phyloP scores from a whole-genome alignment of 2,888 invertebrate species.

The Drosophila nigricruria region DNA sequence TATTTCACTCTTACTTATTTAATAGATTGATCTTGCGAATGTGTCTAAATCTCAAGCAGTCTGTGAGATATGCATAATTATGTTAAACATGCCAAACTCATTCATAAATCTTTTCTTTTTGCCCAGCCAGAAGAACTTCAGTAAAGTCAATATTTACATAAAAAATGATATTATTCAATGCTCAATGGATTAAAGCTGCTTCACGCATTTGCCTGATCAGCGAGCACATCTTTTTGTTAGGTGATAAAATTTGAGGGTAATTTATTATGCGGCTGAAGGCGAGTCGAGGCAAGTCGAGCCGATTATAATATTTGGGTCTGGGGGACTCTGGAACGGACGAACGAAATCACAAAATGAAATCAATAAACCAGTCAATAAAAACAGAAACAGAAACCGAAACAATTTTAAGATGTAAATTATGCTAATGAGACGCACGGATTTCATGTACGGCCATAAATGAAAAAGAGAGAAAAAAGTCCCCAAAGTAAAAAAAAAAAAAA shows the following conservation, averaged over 20 bases:
- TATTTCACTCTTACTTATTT: constrained; percentile 22
- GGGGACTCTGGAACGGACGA: constrained; percentile 45
- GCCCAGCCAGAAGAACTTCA: constrained; percentile 21
- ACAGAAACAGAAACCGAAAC: constrained; percentile 71
- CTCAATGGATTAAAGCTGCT: constrained; percentile 51
- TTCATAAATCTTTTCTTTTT: constrained; percentile 66
- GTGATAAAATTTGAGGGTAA: constrained; percentile 74
- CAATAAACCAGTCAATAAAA: constrained; percentile 79
- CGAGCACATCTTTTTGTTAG: constrained; percentile 56
- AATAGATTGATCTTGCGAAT: constrained; percentile 48
- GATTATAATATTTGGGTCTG: constrained; percentile 16
- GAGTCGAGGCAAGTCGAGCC: constrained; percentile 7
- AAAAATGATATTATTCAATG: constrained; percentile 58
- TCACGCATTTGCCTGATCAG: constrained; percentile 63
- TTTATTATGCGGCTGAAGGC: constrained; percentile 58
- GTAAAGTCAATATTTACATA: constrained; percentile 56
- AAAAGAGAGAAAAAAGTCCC: constrained; percentile 6
- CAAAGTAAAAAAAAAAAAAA: constrained; percentile 5
- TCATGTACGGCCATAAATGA: constrained; percentile 47
- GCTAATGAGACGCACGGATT: constrained; percentile 67
- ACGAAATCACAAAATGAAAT: constrained; percentile 72
- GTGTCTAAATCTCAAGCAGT: constrained; percentile 36
- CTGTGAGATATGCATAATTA: constrained; percentile 60
- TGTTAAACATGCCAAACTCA: constrained; percentile 65
- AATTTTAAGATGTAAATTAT: constrained; percentile 79